Evolutionary conservation across 2,888 invertebrate species (phyloP).

Genomic region (Drosophila pegasa): DNA sequence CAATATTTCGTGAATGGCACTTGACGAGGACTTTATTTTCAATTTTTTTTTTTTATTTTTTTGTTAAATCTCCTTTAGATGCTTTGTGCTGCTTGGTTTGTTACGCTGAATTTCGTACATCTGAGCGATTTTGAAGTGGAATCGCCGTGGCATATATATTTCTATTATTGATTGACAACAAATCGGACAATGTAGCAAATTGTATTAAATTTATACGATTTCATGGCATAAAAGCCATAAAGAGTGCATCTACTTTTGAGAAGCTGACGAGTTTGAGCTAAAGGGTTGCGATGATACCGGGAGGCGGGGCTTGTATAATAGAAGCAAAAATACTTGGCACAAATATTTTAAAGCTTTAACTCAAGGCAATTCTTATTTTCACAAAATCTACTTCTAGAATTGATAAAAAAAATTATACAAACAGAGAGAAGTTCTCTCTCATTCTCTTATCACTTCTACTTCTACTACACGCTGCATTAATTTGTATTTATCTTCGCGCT

Average conservation of each 20-base stretch:
- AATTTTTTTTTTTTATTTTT: background rate
- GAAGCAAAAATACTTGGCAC: background rate
- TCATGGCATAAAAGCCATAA: background rate
- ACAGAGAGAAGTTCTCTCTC: background rate
- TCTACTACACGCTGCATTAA: slow-evolving; percentile 27
- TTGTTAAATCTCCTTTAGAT: slow-evolving; percentile 45
- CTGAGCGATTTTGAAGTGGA: slow-evolving; percentile 31
- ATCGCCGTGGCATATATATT: slow-evolving; percentile 20
- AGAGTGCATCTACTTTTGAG: background rate
- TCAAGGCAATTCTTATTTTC: background rate
- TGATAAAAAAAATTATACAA: background rate
- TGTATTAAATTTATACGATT: slow-evolving; percentile 9
- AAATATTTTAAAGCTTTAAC: background rate
- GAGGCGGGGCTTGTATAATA: background rate
- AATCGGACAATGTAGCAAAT: slow-evolving; percentile 16
- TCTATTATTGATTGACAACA: slow-evolving; percentile 44
- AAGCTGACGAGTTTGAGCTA: background rate
- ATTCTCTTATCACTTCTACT: slow-evolving; percentile 16
- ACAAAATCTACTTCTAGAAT: background rate
- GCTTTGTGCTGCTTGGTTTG: slow-evolving; percentile 35
- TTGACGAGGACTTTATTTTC: slow-evolving; percentile 9
- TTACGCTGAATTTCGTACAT: slow-evolving; percentile 21
- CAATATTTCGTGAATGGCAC: slow-evolving; percentile 20
- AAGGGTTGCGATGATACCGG: background rate
- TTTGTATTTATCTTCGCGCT: background rate